Evolutionary conservation across 2,888 invertebrate species (phyloP).

Genomic region (Heliconius charithonia): DNA sequence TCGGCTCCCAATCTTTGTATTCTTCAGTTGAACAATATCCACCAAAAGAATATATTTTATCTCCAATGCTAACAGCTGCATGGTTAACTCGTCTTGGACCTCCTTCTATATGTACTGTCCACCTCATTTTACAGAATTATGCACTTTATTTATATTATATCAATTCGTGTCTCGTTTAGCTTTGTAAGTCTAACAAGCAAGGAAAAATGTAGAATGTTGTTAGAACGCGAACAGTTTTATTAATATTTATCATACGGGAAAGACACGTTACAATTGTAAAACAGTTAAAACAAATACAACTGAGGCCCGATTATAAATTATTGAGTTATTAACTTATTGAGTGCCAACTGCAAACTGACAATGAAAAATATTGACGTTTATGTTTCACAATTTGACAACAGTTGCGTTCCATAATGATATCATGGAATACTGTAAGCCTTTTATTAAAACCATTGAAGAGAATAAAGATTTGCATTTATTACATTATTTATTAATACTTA

Average conservation of each 20-base stretch:
- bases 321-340: background rate
- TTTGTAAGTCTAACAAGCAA: background rate
- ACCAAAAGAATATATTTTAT: slow-evolving; percentile 94
- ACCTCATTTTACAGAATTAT: slow-evolving; percentile 84
- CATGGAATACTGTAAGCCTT: background rate
- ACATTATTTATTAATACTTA: background rate
- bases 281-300: background rate
- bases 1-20: slow-evolving; percentile 88
- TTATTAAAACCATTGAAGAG: background rate
- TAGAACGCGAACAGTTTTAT: too few species aligned
- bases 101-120: slow-evolving; percentile 94
- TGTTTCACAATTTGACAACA: slow-evolving; percentile 3
- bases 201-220: background rate
- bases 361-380: slow-evolving; percentile 12
- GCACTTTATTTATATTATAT: slow-evolving; percentile 8
- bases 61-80: slow-evolving; percentile 92
- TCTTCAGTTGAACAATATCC: slow-evolving; percentile 95
- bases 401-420: slow-evolving; percentile 1
- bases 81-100: slow-evolving; percentile 96
- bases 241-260: background rate
- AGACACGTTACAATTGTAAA: background rate
- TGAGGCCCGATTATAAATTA: background rate
- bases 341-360: slow-evolving; percentile 14
- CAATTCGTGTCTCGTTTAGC: background rate
- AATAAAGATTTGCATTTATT: background rate